Evolutionary conservation across 2,888 invertebrate genomes (phyloP).

Genomic region (Drosophila kuntzei): DNA sequence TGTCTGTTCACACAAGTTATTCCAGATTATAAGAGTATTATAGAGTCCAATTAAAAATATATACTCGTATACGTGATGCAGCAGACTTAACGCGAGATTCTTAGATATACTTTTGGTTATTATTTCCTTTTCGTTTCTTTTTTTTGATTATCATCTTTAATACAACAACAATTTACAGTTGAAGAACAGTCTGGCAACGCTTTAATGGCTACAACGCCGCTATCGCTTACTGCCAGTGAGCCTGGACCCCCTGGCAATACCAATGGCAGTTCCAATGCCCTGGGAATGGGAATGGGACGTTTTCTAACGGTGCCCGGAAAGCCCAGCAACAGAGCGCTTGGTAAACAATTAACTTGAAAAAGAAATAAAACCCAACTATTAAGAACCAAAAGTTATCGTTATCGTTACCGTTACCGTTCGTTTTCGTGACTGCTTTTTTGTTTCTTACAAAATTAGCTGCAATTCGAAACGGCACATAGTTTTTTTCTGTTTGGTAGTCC

Average conservation of each 20-base stretch:
- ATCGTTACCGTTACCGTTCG: constrained; percentile 42
- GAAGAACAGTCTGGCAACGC: constrained; percentile 83
- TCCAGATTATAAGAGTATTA: neutral
- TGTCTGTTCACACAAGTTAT: constrained; percentile 7
- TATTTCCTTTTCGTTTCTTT: constrained; percentile 1
- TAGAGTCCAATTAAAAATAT: neutral
- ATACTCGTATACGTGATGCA: constrained; percentile 27
- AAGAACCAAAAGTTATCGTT: constrained; percentile 45
- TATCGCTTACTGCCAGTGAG: constrained; percentile 80
- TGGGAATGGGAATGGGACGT: constrained; percentile 82
- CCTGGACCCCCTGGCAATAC: constrained; percentile 74
- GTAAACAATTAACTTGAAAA: constrained; percentile 55
- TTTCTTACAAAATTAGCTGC: constrained; percentile 28
- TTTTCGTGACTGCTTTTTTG: constrained; percentile 27
- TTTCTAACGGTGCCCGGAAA: constrained; percentile 85
- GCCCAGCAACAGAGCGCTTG: constrained; percentile 77
- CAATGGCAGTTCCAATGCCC: constrained; percentile 77
- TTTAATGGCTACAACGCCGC: constrained; percentile 78
- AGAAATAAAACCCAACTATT: constrained; percentile 19
- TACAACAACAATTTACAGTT: constrained; percentile 80
- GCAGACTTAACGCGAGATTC: constrained; percentile 25
- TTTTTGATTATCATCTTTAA: constrained; percentile 20
- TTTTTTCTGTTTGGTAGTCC: constrained; percentile 29
- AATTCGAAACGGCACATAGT: constrained; percentile 20
- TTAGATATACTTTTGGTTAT: constrained; percentile 15